Percentiles rank a stretch among this genome's conserved stretches.
phyloP scores from a whole-genome alignment of 2,888 invertebrate species.

The Phragmatobia fuliginosa region DNA sequence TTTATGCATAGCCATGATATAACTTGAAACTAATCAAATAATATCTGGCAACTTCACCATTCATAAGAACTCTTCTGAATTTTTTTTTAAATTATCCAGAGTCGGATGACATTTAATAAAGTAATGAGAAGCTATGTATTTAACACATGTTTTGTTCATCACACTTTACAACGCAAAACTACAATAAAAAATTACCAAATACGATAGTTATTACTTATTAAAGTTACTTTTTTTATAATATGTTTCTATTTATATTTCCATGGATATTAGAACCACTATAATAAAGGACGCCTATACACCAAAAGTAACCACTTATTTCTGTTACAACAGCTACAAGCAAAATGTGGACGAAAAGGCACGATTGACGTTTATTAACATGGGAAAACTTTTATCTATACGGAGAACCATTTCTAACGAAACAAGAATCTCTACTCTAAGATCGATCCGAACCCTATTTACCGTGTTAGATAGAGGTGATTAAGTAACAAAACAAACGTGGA shows the following conservation, averaged over 20 bases:
- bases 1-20: background rate
- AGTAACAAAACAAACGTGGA: slow-evolving; percentile 72
- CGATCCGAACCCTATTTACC: slow-evolving; percentile 42
- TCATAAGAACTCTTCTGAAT: background rate
- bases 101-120: too few species aligned
- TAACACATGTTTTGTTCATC: too few species aligned
- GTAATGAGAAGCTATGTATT: too few species aligned
- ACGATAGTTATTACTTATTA: too few species aligned
- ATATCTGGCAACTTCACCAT: background rate
- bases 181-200: too few species aligned
- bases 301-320: background rate
- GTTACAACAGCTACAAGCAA: background rate
- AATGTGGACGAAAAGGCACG: background rate
- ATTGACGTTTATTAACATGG: background rate
- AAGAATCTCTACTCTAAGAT: slow-evolving; percentile 13
- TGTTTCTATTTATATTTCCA: background rate
- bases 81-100: too few species aligned
- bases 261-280: background rate
- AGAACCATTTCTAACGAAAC: slow-evolving; percentile 1
- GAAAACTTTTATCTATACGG: slow-evolving; percentile 3
- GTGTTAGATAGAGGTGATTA: slow-evolving; percentile 63
- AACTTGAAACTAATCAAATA: too few species aligned
- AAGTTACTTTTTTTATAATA: too few species aligned
- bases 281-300: background rate
- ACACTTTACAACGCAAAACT: too few species aligned